Conservation (phyloP, 2,888 invertebrate genomes). For the Drosophila birchii region DNA sequence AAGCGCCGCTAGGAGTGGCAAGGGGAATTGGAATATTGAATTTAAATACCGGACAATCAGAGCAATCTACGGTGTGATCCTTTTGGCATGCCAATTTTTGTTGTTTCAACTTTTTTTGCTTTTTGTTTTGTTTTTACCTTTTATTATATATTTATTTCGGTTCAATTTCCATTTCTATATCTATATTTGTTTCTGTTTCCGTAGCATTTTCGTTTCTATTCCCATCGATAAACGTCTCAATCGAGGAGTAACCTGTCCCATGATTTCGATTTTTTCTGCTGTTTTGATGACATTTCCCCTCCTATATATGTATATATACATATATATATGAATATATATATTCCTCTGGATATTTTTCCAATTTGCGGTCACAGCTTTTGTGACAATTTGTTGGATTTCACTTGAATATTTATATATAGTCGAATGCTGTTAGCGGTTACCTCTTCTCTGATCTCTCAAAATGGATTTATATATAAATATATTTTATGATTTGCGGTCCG, state of each 20-base stretch:
- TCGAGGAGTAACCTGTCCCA: neutral
- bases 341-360: neutral
- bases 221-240: conserved; percentile 17
- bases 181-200: neutral
- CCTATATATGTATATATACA: neutral
- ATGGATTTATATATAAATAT: neutral
- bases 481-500: conserved; percentile 9
- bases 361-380: conserved; percentile 6
- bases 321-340: neutral
- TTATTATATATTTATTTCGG: neutral
- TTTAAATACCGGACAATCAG: conserved; percentile 18
- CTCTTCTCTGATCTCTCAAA: conserved; percentile 4
- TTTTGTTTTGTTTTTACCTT: neutral
- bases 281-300: conserved; percentile 2
- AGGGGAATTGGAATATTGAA: conserved; percentile 19
- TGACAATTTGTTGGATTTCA: conserved; percentile 8
- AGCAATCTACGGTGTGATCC: conserved; percentile 16
- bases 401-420: conserved; percentile 5
- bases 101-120: neutral
- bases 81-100: conserved; percentile 5
- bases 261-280: conserved; percentile 7
- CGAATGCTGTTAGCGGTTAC: conserved; percentile 1
- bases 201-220: conserved; percentile 5
- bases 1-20: neutral
- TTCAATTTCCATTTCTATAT: neutral